Conservation (phyloP, 37 sponge, comb jelly and placozoan species). For the Axinella damicornis region DNA sequence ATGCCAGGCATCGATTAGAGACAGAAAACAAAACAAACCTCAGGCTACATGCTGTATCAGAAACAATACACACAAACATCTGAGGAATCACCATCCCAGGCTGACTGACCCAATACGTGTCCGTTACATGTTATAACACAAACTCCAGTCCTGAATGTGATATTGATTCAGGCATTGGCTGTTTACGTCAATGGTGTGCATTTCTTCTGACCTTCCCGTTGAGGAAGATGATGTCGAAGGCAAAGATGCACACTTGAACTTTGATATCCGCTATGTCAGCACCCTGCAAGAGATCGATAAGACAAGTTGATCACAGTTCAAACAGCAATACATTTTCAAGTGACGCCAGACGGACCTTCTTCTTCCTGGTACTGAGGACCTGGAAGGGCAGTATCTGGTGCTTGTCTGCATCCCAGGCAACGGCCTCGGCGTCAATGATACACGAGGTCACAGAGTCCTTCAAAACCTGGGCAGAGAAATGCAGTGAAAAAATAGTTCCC, state of each 20-base stretch:
- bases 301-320: background rate
- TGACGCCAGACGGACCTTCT: slow-evolving; percentile 66
- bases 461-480: slow-evolving; percentile 39
- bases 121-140: no score
- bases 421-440: slow-evolving; percentile 95
- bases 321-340: no score
- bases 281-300: slow-evolving; percentile 57
- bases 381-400: slow-evolving; percentile 96
- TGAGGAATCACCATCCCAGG: no score
- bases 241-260: slow-evolving; percentile 97
- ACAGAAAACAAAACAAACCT: no score
- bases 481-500: background rate
- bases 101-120: no score
- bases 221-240: slow-evolving; percentile 95
- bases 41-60: no score
- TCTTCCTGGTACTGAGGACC: slow-evolving; percentile 93
- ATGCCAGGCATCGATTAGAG: no score
- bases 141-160: no score
- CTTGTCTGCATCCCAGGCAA: slow-evolving; percentile 97
- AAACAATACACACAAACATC: no score
- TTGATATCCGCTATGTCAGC: slow-evolving; percentile 86
- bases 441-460: slow-evolving; percentile 81
- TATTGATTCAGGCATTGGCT: no score
- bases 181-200: no score
- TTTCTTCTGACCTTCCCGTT: slow-evolving; percentile 93